Conservation (phyloP, 1,140 invertebrate species). For the Lucilia cuprina region DNA sequence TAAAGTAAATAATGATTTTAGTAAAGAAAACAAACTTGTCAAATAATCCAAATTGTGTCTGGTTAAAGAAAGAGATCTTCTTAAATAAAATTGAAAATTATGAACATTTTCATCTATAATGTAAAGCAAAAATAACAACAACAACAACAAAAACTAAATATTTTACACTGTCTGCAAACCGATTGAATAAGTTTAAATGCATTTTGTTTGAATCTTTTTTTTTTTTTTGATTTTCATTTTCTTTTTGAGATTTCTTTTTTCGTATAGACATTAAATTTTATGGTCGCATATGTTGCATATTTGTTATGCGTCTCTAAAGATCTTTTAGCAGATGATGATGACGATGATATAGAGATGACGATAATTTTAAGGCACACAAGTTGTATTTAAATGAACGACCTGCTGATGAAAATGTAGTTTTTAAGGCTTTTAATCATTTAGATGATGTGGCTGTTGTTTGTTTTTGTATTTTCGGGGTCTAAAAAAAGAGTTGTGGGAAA, state of each 20-base stretch:
- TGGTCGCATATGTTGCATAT: slow-evolving; percentile 32
- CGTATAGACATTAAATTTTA: slow-evolving; percentile 29
- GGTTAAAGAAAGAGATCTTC: not conserved
- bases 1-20: slow-evolving; percentile 35
- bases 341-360: not conserved
- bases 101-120: slow-evolving; percentile 23
- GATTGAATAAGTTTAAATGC: not conserved
- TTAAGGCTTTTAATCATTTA: not conserved
- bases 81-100: slow-evolving; percentile 28
- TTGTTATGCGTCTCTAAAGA: slow-evolving; percentile 23
- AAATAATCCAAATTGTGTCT: slow-evolving; percentile 35
- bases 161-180: slow-evolving; percentile 3
- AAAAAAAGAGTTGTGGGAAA: not conserved
- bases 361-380: not conserved
- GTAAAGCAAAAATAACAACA: not conserved
- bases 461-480: not conserved
- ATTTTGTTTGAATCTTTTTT: not conserved
- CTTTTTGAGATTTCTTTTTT: too few relatives aligned
- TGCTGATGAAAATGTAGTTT: too few relatives aligned
- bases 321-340: not conserved
- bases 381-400: too few relatives aligned
- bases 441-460: too few relatives aligned
- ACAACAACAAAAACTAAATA: not conserved
- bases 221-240: not conserved
- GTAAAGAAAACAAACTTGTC: slow-evolving; percentile 31